These are phyloP conservation scores for Gorsachius goisagi DNA, from an alignment of 2,113 vertebrate species.

Conservation along the genomic window DNA sequence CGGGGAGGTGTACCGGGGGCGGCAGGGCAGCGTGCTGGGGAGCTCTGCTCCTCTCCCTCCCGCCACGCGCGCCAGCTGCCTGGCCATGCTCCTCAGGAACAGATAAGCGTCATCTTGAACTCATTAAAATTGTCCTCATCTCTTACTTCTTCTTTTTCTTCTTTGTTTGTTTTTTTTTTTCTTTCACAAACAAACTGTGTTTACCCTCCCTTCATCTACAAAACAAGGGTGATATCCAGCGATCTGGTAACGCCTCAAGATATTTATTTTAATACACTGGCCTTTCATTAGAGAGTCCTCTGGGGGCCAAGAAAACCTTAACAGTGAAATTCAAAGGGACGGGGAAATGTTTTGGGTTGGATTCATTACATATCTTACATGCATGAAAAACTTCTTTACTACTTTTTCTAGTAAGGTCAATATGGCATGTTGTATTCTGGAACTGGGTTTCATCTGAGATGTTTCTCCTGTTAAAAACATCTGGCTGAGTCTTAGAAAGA, in stretches of 20 bases:
- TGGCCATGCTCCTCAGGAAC: neutral
- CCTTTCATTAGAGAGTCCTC: neutral
- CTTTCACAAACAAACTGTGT: neutral
- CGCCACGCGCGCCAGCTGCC: accelerated
- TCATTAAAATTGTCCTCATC: neutral
- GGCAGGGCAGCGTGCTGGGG: accelerated
- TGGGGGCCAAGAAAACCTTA: neutral
- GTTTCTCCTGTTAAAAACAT: neutral
- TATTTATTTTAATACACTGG: constrained; percentile 20
- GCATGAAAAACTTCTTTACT: neutral
- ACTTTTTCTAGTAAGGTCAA: neutral
- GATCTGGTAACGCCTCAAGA: neutral
- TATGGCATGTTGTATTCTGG: neutral
- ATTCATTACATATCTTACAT: neutral
- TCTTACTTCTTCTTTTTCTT: accelerated
- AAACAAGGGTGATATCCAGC: neutral
- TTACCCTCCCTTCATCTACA: neutral
- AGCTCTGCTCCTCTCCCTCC: neutral
- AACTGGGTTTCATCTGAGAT: neutral
- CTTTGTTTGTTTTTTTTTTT: neutral
- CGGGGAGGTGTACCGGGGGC: accelerated
- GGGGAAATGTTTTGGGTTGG: neutral
- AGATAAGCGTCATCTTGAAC: neutral
- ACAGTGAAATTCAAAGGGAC: neutral
- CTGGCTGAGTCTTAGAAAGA: neutral